phyloP scores from a whole-genome alignment of 1,140 invertebrate species.

The Palaemon carinicauda region DNA sequence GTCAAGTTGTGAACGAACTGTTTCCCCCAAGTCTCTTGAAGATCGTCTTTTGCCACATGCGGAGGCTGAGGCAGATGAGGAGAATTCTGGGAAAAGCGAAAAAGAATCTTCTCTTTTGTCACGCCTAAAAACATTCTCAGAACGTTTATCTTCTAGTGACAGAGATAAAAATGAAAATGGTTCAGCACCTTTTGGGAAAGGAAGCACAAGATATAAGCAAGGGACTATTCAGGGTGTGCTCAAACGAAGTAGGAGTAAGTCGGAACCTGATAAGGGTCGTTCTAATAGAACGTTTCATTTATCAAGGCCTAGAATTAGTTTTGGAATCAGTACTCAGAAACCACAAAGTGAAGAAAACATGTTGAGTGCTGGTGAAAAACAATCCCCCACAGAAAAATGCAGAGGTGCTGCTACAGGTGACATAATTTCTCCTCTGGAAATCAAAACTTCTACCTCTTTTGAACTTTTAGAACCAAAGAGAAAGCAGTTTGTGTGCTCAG shows the following conservation, averaged over 20 bases:
- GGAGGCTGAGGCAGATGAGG: constrained; percentile 35
- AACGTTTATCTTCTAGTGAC: constrained; percentile 38
- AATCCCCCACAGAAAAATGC: background rate
- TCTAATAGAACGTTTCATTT: constrained; percentile 45
- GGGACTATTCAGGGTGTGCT: constrained; percentile 40
- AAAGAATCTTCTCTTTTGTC: constrained; percentile 46
- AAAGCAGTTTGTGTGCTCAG: constrained; percentile 22
- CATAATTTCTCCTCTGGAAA: constrained; percentile 24
- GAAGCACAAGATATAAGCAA: constrained; percentile 39
- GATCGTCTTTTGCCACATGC: constrained; percentile 36
- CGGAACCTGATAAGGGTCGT: constrained; percentile 29
- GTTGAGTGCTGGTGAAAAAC: constrained; percentile 27
- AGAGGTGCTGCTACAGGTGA: constrained; percentile 14
- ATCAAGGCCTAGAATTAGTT: constrained; percentile 47
- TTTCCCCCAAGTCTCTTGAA: constrained; percentile 42
- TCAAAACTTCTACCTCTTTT: constrained; percentile 54
- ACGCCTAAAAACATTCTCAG: constrained; percentile 41
- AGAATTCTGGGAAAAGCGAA: constrained; percentile 21
- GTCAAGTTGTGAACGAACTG: constrained; percentile 35
- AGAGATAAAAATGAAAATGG: constrained; percentile 37
- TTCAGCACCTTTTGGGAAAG: constrained; percentile 21
- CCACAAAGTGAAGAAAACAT: constrained; percentile 43
- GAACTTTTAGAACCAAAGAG: constrained; percentile 50
- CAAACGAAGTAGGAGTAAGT: constrained; percentile 48
- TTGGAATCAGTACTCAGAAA: constrained; percentile 37